Evolutionary conservation across 2,113 vertebrate genomes (phyloP).

Genomic region (Mystacornis crossleyi): DNA sequence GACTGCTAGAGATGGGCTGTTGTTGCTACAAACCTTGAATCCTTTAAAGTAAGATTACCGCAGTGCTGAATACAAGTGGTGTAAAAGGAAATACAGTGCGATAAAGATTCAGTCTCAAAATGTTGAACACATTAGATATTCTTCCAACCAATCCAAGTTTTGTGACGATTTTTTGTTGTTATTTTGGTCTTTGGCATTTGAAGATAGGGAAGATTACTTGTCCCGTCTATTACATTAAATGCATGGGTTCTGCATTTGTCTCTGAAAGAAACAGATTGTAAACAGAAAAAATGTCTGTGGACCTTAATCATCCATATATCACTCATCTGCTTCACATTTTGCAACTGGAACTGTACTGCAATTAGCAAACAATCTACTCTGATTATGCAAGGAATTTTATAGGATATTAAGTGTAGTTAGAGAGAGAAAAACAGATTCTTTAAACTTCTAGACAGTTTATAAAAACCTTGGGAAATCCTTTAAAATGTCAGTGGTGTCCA

Average conservation of each 20-base stretch:
- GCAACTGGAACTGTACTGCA: background rate
- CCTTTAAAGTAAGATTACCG: background rate
- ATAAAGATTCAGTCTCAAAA: background rate
- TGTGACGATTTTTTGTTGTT: background rate
- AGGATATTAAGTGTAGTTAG: background rate
- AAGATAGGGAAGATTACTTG: background rate
- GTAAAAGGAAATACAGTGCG: background rate
- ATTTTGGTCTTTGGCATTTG: background rate
- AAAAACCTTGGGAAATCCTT: background rate
- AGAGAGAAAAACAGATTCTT: background rate
- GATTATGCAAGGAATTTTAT: background rate
- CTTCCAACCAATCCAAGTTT: background rate
- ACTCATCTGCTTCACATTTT: background rate
- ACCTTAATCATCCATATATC: background rate
- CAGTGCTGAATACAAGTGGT: background rate
- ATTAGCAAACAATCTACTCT: background rate
- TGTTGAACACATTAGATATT: background rate
- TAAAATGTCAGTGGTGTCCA: background rate
- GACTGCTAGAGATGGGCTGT: background rate
- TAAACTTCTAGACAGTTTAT: background rate
- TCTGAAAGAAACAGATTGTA: background rate
- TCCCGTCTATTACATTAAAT: background rate
- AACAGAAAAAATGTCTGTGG: background rate
- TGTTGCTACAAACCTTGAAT: background rate
- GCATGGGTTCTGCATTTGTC: background rate